Evolutionary conservation across 2,797 vertebrate species (phyloP), one percentile per base, ranked within the genome.

Genomic region (Protonibea diacanthus): DNA sequence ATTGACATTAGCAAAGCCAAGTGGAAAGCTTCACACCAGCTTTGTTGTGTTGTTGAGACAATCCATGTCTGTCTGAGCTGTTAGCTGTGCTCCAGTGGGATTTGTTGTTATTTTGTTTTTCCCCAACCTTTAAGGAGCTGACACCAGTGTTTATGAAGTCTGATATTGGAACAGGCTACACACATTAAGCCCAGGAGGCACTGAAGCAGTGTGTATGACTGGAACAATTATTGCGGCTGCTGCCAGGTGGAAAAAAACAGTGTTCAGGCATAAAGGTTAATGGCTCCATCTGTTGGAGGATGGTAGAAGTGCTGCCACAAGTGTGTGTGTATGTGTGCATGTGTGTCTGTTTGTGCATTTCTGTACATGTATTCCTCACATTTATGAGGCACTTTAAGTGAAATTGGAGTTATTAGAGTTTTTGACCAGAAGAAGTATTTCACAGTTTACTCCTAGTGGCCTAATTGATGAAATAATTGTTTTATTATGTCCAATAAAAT

Each of bases 231-330:
- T 71, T 53, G 59, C 70, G 52, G 75, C 71, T 71, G 67, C 81
- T 69, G 67, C 75, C 88, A 82, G 76, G 86, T 86, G 85, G 83
- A 72, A 52, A 33, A 33, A 33, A 56, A 47, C 56, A 27, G 11
- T 45, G 48, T 59, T 67, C 42, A 65, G 55, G 86, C 77, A 11
- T 74, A 85, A 91, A 93, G 90, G 88, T 90, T 88, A 86, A 90
- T 82, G 78, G 92, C 90, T 71, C 93, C 94, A 93, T 94, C 93
- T 95, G 91, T 93, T 89, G 93, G 93, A 83, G 44, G 59, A 7
- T 1, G 5, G 52, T 25, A 67, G 71, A 84, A 86, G 57, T 80
- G 78, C 65, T 51, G 49, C 52, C 40, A 2, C 4, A 0, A 27
- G 1, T 29, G 4, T 70, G 63, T 53, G 29, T 49, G 14, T 25